Conservation (phyloP, 92 coral and sea anemone species). For the Micromussa lordhowensis region DNA sequence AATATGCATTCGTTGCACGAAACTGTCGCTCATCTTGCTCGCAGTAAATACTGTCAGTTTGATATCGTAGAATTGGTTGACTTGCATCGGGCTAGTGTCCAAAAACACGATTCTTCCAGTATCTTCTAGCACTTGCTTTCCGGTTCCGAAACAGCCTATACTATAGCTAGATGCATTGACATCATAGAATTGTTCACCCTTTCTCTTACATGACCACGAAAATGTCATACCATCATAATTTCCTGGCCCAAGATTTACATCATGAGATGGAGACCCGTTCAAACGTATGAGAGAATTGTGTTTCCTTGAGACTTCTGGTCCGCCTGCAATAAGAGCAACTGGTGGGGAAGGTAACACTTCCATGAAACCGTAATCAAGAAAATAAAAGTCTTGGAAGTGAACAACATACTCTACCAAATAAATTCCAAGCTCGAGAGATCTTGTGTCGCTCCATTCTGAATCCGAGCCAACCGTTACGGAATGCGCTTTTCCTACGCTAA, state of each 20-base stretch:
- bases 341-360: constrained; percentile 22
- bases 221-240: constrained; percentile 9
- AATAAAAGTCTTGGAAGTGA: constrained; percentile 3
- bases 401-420: constrained; percentile 31
- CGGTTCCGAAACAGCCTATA: constrained; percentile 7
- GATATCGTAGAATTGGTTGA: constrained; percentile 7
- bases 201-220: constrained; percentile 25
- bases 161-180: neutral
- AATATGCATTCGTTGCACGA: constrained; percentile 15
- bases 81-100: constrained; percentile 5
- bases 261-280: constrained; percentile 36
- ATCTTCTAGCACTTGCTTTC: neutral
- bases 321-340: constrained; percentile 39
- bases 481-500: constrained; percentile 5
- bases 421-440: constrained; percentile 6
- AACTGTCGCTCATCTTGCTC: neutral
- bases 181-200: neutral
- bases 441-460: constrained; percentile 16
- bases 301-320: constrained; percentile 18
- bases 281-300: neutral
- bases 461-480: constrained; percentile 1
- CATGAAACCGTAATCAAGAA: constrained; percentile 33
- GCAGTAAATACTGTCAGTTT: neutral
- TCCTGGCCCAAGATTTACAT: constrained; percentile 33
- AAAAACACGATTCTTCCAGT: neutral